Evolutionary conservation across 2,797 vertebrate genomes (phyloP).

Genomic region (Sparidentex hasta): DNA sequence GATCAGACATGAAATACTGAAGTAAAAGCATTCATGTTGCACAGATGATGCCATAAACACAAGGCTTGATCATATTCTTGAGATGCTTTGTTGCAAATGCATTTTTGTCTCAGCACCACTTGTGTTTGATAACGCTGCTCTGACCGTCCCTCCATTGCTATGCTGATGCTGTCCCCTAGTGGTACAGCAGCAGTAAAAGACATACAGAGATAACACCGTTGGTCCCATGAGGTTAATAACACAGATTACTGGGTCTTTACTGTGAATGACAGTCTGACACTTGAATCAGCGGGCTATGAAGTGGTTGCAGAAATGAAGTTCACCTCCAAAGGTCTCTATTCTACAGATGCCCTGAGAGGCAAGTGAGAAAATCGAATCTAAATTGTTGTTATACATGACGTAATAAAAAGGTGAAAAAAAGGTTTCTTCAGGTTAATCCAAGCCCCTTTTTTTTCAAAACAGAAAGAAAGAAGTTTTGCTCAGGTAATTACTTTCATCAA

Average conservation of each 20-base stretch:
- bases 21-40: constrained; percentile 7
- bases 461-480: too few relatives aligned
- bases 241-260: not conserved
- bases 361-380: too few relatives aligned
- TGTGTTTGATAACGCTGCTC: constrained; percentile 3
- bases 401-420: too few relatives aligned
- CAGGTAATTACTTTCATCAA: too few relatives aligned
- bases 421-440: too few relatives aligned
- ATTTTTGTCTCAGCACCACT: constrained; percentile 7
- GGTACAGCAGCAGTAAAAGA: constrained; percentile 24
- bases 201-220: not conserved
- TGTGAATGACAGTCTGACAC: not conserved
- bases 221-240: not conserved
- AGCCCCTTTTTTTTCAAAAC: too few relatives aligned
- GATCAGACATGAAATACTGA: not conserved
- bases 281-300: not conserved
- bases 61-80: not conserved
- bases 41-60: not conserved
- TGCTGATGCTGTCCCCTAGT: constrained; percentile 72
- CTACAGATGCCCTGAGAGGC: not conserved
- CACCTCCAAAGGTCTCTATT: not conserved
- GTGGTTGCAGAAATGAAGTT: not conserved
- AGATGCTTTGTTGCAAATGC: constrained; percentile 14
- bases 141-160: constrained; percentile 22
- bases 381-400: too few relatives aligned